Evolutionary conservation across 2,797 vertebrate genomes (phyloP), one percentile per base, ranked within the genome.

Genomic region (Sphenodon punctatus): DNA sequence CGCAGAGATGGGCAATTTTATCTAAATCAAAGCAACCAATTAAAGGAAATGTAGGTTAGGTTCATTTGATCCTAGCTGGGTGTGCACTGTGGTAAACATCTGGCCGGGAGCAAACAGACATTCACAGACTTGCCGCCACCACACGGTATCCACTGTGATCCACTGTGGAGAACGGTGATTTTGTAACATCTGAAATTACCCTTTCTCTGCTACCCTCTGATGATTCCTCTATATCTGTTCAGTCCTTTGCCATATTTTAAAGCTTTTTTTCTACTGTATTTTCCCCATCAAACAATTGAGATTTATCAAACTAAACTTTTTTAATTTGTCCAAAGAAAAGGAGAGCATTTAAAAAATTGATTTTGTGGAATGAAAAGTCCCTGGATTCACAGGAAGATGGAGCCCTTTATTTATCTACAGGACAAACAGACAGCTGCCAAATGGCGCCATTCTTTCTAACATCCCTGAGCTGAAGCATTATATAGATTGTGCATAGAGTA

Each of bases 181-280:
- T n/a, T n/a, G n/a, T n/a, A n/a, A n/a, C n/a, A n/a, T n/a, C n/a
- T n/a, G n/a, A n/a, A n/a, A n/a, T n/a, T n/a, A n/a, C n/a, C n/a
- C n/a, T n/a, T n/a, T n/a, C n/a, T n/a, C n/a, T n/a, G n/a, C n/a
- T n/a, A n/a, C n/a, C n/a, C n/a, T n/a, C n/a, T n/a, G n/a, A n/a
- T 78, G 88, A 78, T 76, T 23, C 53, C 0, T 10, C 32, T 7
- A 0, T 19, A 5, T 58, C 34, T 43, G 42, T 34, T 75, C 17
- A 6, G 0, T 2, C 39, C 46, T 42, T 46, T 42, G 3, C 39
- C 3, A 1, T 30, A 20, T 3, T 4, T 10, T 41, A n/a, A n/a
- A n/a, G n/a, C n/a, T n/a, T n/a, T 0, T 0, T 64, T 60, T 2
- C 25, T 11, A 27, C 10, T 5, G 2, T 3, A 43, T 22, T 69